These are phyloP conservation scores for Eumacrocentrus americanus DNA, from an alignment of 2,888 invertebrate genomes.

Conservation along the genomic window DNA sequence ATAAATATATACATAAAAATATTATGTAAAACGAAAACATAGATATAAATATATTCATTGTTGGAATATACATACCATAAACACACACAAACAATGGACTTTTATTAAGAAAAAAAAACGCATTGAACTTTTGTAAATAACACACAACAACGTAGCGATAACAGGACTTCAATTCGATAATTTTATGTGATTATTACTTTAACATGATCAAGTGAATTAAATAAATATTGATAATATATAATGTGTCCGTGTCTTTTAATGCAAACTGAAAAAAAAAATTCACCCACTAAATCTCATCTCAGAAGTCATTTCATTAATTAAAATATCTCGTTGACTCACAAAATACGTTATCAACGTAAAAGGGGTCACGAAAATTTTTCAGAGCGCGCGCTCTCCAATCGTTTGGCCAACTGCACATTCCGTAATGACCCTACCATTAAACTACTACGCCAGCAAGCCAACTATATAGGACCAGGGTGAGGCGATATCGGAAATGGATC, in stretches of 20 bases:
- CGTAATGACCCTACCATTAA: too few relatives aligned
- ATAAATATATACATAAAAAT: conserved; percentile 28
- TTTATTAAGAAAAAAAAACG: conserved; percentile 27
- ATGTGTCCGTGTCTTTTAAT: neutral
- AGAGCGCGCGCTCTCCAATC: conserved; percentile 12
- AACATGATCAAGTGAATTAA: conserved; percentile 45
- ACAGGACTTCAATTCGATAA: conserved; percentile 54
- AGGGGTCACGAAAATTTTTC: conserved; percentile 16
- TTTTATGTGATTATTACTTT: conserved; percentile 59
- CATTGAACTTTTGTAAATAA: conserved; percentile 50
- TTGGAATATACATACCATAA: conserved; percentile 19
- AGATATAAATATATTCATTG: conserved; percentile 32
- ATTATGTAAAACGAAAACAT: conserved; percentile 22
- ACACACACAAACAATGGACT: conserved; percentile 4
- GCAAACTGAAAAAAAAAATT: neutral
- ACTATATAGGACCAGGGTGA: too few relatives aligned
- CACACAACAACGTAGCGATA: conserved; percentile 49
- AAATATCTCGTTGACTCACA: conserved; percentile 21
- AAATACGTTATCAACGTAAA: conserved; percentile 9
- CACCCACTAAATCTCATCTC: neutral
- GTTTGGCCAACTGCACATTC: too few relatives aligned
- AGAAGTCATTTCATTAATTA: conserved; percentile 4
- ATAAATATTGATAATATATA: conserved; percentile 36
- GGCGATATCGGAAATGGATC: conserved; percentile 23
- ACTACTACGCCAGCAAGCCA: too few relatives aligned